Evolutionary conservation across 2,797 vertebrate genomes (phyloP).

Genomic region (Gymnothorax javanicus): DNA sequence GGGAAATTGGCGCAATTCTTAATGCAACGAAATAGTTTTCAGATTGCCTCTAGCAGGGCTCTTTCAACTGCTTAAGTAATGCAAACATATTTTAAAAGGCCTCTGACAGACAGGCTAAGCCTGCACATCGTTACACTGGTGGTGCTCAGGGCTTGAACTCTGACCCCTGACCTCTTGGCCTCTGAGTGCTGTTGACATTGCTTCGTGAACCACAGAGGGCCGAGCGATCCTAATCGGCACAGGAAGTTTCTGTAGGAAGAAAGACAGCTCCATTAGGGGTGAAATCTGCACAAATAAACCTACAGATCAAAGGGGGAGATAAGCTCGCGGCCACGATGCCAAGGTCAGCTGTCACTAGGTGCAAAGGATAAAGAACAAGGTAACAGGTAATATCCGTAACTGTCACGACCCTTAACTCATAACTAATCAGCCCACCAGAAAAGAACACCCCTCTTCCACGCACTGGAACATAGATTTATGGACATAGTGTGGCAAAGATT

Average conservation of each 20-base stretch:
- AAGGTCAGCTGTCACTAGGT: constrained; percentile 54
- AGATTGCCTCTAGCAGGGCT: constrained; percentile 74
- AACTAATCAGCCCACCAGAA: constrained; percentile 61
- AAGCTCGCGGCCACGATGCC: constrained; percentile 46
- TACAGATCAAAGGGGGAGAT: constrained; percentile 66
- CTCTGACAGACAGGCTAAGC: constrained; percentile 47
- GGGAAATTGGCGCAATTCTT: constrained; percentile 77
- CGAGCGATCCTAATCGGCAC: constrained; percentile 64
- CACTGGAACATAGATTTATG: constrained; percentile 13
- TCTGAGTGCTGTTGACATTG: constrained; percentile 68
- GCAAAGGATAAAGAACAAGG: constrained; percentile 50
- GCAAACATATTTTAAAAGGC: constrained; percentile 46
- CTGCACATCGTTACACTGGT: constrained; percentile 72
- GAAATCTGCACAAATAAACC: constrained; percentile 67
- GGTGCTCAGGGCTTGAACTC: constrained; percentile 66
- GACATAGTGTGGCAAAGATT: neutral
- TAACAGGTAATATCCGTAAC: constrained; percentile 64
- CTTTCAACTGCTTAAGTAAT: constrained; percentile 71
- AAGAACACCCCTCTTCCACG: neutral
- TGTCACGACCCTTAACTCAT: constrained; percentile 57
- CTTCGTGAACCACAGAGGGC: constrained; percentile 69
- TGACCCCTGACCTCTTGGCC: constrained; percentile 73
- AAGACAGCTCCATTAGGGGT: constrained; percentile 48
- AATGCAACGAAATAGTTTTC: constrained; percentile 79
- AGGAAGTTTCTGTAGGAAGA: constrained; percentile 66